Conservation (phyloP, 2,888 invertebrate species). For the Lydus trimaculatus region DNA sequence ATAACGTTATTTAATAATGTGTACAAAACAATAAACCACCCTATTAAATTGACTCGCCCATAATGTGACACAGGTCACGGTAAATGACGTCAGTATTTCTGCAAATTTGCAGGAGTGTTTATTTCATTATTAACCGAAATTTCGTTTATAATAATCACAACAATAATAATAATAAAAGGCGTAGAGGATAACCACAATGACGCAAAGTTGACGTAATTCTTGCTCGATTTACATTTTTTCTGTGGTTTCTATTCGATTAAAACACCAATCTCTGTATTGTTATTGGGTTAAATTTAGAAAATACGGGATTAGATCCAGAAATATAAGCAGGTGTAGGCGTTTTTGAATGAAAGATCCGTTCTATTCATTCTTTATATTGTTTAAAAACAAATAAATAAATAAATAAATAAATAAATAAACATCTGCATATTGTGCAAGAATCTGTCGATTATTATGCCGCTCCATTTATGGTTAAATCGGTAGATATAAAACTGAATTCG, state of each 20-base stretch:
- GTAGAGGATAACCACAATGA: background rate
- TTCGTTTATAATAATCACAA: background rate
- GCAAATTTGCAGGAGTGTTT: background rate
- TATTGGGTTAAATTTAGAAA: background rate
- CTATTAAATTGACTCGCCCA: constrained; percentile 10
- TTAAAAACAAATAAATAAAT: too few relatives aligned
- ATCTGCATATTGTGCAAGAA: constrained; percentile 41
- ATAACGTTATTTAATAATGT: background rate
- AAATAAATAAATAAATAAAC: too few relatives aligned
- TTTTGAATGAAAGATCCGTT: constrained; percentile 1
- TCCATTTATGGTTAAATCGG: constrained; percentile 37
- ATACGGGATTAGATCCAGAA: background rate
- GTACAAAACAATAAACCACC: constrained; percentile 19
- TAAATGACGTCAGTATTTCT: background rate
- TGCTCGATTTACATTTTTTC: background rate
- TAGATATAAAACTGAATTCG: constrained; percentile 19
- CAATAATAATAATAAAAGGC: background rate
- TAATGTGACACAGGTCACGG: constrained; percentile 4
- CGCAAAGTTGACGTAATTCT: background rate
- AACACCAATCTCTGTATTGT: background rate
- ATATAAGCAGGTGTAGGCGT: background rate
- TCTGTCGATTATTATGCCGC: constrained; percentile 36
- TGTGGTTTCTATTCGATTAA: background rate
- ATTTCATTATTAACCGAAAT: background rate
- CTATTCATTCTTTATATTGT: background rate